Evolutionary conservation across 1,140 invertebrate species (phyloP).

Genomic region (Psix sp.): DNA sequence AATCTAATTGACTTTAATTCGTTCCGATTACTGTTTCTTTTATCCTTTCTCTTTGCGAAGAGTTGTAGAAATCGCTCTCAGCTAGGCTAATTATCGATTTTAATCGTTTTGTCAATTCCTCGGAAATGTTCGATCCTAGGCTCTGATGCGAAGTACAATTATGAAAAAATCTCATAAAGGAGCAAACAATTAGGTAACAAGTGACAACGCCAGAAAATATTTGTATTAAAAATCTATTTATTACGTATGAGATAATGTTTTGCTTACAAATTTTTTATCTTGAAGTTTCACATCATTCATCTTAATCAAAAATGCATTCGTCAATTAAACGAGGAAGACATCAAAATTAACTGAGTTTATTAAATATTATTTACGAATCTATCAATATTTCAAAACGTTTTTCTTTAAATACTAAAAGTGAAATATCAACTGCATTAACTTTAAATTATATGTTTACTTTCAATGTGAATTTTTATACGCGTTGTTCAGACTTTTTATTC

Average conservation of each 20-base stretch:
- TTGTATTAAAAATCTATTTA: conserved; percentile 47
- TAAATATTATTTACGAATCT: no score
- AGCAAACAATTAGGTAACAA: no score
- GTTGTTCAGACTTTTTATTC: conserved; percentile 38
- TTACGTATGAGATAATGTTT: conserved; percentile 30
- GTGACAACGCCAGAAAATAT: no score
- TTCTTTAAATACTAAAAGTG: no score
- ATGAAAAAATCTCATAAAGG: no score
- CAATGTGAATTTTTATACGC: conserved; percentile 10
- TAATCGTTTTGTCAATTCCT: conserved; percentile 10
- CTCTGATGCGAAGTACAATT: no score
- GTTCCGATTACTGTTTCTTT: conserved; percentile 26
- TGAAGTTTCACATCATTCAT: conserved; percentile 13
- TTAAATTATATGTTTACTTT: conserved; percentile 13
- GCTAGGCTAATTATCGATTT: conserved; percentile 34
- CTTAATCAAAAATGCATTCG: not conserved
- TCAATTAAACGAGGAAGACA: conserved; percentile 26
- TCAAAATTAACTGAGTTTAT: conserved; percentile 12
- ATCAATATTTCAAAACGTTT: no score
- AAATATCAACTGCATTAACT: not conserved
- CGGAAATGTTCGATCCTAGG: no score
- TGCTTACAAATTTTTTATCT: conserved; percentile 27
- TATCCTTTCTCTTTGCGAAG: conserved; percentile 1
- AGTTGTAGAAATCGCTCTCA: conserved; percentile 19
- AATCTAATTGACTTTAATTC: conserved; percentile 56